phyloP scores from a whole-genome alignment of 1,140 invertebrate genomes.

The Argopecten irradians region DNA sequence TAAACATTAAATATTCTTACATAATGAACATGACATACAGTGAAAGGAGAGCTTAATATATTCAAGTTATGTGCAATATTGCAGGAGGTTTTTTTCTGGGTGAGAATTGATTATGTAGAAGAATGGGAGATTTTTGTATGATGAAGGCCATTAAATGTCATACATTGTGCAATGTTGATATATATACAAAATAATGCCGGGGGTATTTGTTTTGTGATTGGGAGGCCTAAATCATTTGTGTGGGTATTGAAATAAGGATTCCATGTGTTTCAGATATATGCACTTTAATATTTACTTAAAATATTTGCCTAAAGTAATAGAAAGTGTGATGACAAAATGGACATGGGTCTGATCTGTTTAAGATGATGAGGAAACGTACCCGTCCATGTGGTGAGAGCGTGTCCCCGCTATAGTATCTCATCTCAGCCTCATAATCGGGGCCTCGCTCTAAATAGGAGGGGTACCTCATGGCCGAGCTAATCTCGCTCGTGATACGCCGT shows the following conservation, averaged over 20 bases:
- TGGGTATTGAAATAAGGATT: background rate
- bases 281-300: too few species aligned
- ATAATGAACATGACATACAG: background rate
- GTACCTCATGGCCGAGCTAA: conserved; percentile 68
- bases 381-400: conserved; percentile 70
- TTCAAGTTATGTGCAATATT: too few species aligned
- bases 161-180: too few species aligned
- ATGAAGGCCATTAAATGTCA: too few species aligned
- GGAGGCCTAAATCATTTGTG: background rate
- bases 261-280: background rate
- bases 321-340: background rate
- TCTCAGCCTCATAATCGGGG: conserved; percentile 73
- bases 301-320: conserved; percentile 15
- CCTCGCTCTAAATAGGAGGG: conserved; percentile 71
- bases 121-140: too few species aligned
- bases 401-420: conserved; percentile 73
- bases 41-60: background rate
- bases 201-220: background rate
- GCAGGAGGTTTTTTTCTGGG: too few species aligned
- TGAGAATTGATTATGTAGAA: too few species aligned
- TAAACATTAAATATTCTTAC: background rate
- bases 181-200: background rate
- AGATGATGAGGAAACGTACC: conserved; percentile 59
- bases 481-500: conserved; percentile 65
- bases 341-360: background rate